Percentiles rank a stretch among this genome's conserved stretches.
phyloP scores from a whole-genome alignment of 2,888 invertebrate species.

The Campoletis raptor region DNA sequence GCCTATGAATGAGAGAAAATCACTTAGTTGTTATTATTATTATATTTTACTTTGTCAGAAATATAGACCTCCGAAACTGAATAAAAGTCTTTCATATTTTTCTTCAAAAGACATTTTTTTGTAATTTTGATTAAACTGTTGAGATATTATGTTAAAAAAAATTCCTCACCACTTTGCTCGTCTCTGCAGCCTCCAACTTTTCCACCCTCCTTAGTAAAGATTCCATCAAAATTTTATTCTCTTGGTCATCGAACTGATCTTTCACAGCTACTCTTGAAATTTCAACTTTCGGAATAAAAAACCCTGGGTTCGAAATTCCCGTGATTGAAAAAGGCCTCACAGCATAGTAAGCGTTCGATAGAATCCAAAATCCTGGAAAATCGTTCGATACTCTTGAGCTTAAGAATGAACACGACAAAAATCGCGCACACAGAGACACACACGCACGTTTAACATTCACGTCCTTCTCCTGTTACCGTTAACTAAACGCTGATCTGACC shows the following conservation, averaged over 20 bases:
- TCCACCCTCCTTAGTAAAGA: constrained; percentile 75
- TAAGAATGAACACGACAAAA: constrained; percentile 7
- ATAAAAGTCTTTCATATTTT: too few relatives aligned
- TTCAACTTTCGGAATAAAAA: neutral
- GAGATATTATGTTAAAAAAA: neutral
- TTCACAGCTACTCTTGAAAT: neutral
- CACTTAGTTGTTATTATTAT: constrained; percentile 7
- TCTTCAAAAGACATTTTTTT: too few relatives aligned
- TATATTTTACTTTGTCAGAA: neutral
- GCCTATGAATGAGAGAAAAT: constrained; percentile 68
- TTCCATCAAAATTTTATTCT: constrained; percentile 71
- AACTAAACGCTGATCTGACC: constrained; percentile 70
- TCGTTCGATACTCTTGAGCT: constrained; percentile 30
- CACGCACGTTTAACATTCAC: constrained; percentile 40
- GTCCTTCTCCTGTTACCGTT: constrained; percentile 77
- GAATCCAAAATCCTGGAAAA: constrained; percentile 77
- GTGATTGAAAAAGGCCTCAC: constrained; percentile 46
- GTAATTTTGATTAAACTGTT: too few relatives aligned
- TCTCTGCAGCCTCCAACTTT: constrained; percentile 73
- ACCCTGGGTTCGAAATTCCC: constrained; percentile 1
- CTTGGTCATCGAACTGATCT: constrained; percentile 52
- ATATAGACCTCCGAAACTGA: too few relatives aligned
- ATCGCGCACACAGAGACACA: constrained; percentile 1
- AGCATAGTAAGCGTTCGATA: constrained; percentile 68
- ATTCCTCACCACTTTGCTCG: constrained; percentile 66